Base-by-base conservation (phyloP, 2,113 vertebrate genomes). In the Camarhynchus parvulus region DNA sequence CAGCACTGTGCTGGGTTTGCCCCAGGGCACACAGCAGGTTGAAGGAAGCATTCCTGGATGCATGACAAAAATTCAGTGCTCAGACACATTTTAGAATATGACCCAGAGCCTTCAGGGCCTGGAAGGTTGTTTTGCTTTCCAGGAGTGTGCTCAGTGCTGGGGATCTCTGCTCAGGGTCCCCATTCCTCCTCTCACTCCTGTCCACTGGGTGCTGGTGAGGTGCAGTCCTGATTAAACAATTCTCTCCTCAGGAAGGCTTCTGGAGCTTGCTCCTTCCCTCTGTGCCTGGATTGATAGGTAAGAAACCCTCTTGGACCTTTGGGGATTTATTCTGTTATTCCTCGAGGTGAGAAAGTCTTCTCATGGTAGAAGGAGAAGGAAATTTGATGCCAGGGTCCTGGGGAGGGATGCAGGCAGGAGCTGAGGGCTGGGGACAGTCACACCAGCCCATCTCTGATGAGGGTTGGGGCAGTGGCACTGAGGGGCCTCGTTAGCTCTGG, bases 321-420 rank as follows among this genome's bases (percentile, higher is more conserved):
- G 31, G 68, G 64, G 27, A 50, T 75, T 81, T 62, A 72, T 30
- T 23, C 2, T 3, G 2, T 41, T 21, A n/a, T 30, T 90, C 35
- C 64, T 74, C 0, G 0, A 10, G 2, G 24, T 1, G 4, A 62
- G 28, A 74, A 42, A 31, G 6, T n/a, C 14, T 80, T 49, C 52
- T 59, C 3, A 0, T 8, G 24, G 37, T 27, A 9, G 5, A 17
- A 33, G 12, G 16, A 7, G 67, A 68, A 75, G 21, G 63, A 25
- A 18, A 5, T 39, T 55, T 9, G 7, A 5, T 67, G 46, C 16
- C 0, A 0, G 37, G 47, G 21, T 6, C 27, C 24, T 17, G 1
- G 0, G n/a, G 23, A 25, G 37, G 27, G 81, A 21, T 22, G 50
- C n/a, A 30, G 62, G 46, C 46, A 42, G 79, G 55, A 41, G 0